Conservation (phyloP, 2,888 invertebrate species). For the Oxytorus armatus region DNA sequence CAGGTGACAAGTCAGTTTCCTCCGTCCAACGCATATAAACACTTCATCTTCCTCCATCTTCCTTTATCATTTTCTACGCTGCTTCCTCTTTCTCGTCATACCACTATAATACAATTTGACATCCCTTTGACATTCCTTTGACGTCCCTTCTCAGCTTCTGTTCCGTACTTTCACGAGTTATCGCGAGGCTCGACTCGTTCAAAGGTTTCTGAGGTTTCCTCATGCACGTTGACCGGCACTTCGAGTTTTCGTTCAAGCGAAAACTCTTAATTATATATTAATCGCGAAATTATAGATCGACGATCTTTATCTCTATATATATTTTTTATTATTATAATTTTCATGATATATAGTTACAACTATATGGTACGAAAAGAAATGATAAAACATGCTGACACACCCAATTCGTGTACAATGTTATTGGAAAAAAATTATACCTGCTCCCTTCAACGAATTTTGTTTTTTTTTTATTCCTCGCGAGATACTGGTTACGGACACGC, state of each 20-base stretch:
- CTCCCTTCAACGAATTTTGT: constrained; percentile 9
- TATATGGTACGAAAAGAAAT: not conserved
- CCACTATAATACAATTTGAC: constrained; percentile 14
- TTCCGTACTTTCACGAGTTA: constrained; percentile 58
- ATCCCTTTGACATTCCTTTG: constrained; percentile 40
- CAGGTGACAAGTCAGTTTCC: constrained; percentile 75
- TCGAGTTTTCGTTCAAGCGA: constrained; percentile 23
- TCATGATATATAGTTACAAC: not conserved
- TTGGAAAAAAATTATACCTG: not conserved
- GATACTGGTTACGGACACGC: constrained; percentile 45
- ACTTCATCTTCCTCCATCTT: constrained; percentile 54
- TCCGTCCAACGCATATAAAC: constrained; percentile 26
- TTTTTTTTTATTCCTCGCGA: not conserved
- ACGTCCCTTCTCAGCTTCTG: constrained; percentile 20
- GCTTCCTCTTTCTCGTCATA: constrained; percentile 27
- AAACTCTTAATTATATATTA: constrained; percentile 3
- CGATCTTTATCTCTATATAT: not conserved
- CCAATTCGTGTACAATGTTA: constrained; percentile 43
- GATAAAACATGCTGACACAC: constrained; percentile 32
- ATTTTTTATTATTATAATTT: not conserved
- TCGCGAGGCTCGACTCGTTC: constrained; percentile 39
- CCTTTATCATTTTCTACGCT: not conserved
- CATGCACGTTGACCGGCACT: constrained; percentile 10
- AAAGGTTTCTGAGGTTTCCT: constrained; percentile 45
- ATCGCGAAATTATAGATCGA: not conserved